Evolutionary conservation across 2,888 invertebrate genomes (phyloP), one percentile per base, ranked within the genome.

Genomic region (Hesperia comma): DNA sequence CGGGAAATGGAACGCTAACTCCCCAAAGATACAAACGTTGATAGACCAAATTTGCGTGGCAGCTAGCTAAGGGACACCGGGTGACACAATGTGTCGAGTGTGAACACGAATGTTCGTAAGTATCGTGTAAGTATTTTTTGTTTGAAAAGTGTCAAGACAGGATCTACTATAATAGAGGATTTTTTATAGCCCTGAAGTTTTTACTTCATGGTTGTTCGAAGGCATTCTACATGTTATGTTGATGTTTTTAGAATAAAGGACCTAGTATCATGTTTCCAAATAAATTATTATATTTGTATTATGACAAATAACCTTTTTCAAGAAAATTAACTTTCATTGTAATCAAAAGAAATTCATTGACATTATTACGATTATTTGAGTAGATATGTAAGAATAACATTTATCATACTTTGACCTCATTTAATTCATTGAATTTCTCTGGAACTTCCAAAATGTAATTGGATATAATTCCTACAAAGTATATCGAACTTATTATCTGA

Each of bases 101-200:
- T 74, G 75, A 75, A 74, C 83, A 83, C 84, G 81, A 82, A 82
- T 77, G 81, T 79, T 80, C 75, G 75, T 77, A 71, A 75, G 70
- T 70, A 74, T 77, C 74, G 77, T 78, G 43, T 57, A 57, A 58
- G 58, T 58, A 46, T 77, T 81, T 79, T 80, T 80, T 81, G 79
- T 81, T 78, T 77, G 61, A 64, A 63, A 74, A 69, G 74, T 63
- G 73, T 73, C 71, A 72, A 55, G 61, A 43, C 21, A 51, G 19
- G 55, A 6, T 56, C 56, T 15, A 54, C 49, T 49, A 57, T 57
- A n/a, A 62, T 67, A 56, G 41, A 55, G 14, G 49, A 46, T 49
- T 17, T 33, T 49, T 49, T 17, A 49, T 49, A n/a, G 17, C 49
- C 6, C 12, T 49, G 49, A 49, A 49, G 19, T 19, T 49, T 49